A percentile compares a stretch with the other conserved stretches of the same genome.
phyloP scores from a whole-genome alignment of 1,140 invertebrate genomes.

The Epicauta chinensis region DNA sequence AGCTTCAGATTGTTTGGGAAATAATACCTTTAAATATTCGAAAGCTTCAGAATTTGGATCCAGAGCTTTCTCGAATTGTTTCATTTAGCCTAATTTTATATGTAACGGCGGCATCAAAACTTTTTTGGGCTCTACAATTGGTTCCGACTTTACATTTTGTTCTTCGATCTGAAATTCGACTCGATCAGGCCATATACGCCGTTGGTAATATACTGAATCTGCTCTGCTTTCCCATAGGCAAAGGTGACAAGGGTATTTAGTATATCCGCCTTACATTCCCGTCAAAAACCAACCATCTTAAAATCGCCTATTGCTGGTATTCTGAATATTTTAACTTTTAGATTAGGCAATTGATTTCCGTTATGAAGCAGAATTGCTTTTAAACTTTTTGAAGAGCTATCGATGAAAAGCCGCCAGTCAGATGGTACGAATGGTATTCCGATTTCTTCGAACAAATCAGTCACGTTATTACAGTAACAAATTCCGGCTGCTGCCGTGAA shows the following conservation, averaged over 20 bases:
- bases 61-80: no score
- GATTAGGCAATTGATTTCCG: slow-evolving; percentile 34
- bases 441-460: slow-evolving; percentile 13
- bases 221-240: slow-evolving; percentile 44
- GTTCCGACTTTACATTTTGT: no score
- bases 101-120: no score
- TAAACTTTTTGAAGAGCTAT: slow-evolving; percentile 32
- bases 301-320: slow-evolving; percentile 33
- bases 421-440: slow-evolving; percentile 20
- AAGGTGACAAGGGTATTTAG: slow-evolving; percentile 42
- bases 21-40: no score
- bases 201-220: no score
- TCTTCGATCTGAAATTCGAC: no score
- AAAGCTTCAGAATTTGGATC: no score
- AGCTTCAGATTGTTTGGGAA: no score
- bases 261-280: slow-evolving; percentile 42
- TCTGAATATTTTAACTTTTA: slow-evolving; percentile 38
- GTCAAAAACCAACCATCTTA: slow-evolving; percentile 39
- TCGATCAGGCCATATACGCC: no score
- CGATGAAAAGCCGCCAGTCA: slow-evolving; percentile 36
- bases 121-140: no score
- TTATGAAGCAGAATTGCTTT: slow-evolving; percentile 40
- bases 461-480: slow-evolving; percentile 17
- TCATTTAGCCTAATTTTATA: no score
- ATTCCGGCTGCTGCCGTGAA: slow-evolving; percentile 3